Conservation (phyloP, 2,888 invertebrate genomes). For the Melanostoma scalare region DNA sequence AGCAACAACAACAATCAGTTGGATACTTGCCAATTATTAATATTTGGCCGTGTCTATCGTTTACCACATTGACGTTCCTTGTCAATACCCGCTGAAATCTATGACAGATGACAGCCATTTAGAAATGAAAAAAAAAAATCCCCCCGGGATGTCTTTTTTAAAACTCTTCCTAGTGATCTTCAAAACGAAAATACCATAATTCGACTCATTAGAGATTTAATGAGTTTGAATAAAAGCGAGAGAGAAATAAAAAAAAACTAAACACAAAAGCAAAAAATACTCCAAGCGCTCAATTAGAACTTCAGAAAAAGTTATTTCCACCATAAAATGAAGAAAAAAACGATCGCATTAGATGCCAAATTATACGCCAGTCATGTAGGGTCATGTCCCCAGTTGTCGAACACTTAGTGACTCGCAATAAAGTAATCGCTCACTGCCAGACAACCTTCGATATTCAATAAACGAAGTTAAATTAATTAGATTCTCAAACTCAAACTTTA, state of each 20-base stretch:
- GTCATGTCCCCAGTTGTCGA: too few relatives aligned
- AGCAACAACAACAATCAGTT: too few relatives aligned
- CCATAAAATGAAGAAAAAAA: constrained; percentile 15
- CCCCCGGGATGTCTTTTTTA: not conserved
- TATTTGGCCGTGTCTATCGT: not conserved
- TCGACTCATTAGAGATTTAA: constrained; percentile 8
- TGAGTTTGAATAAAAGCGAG: not conserved
- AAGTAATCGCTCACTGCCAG: too few relatives aligned
- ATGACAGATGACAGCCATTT: not conserved
- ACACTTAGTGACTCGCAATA: too few relatives aligned
- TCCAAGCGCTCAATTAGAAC: constrained; percentile 23
- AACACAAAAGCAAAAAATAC: not conserved
- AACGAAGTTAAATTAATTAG: too few relatives aligned
- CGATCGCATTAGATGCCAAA: constrained; percentile 33
- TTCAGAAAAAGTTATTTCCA: constrained; percentile 20
- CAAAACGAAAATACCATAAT: not conserved
- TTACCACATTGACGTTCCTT: not conserved
- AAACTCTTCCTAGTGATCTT: not conserved
- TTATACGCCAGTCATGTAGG: constrained; percentile 26
- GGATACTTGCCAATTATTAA: too few relatives aligned
- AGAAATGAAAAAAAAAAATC: not conserved
- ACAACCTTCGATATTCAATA: too few relatives aligned
- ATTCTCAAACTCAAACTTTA: too few relatives aligned
- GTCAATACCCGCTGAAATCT: not conserved
- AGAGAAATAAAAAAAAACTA: not conserved